A percentile compares a stretch with the other conserved stretches of the same genome.
phyloP scores from a whole-genome alignment of 2,113 vertebrate genomes.

The Steatornis caripensis region DNA sequence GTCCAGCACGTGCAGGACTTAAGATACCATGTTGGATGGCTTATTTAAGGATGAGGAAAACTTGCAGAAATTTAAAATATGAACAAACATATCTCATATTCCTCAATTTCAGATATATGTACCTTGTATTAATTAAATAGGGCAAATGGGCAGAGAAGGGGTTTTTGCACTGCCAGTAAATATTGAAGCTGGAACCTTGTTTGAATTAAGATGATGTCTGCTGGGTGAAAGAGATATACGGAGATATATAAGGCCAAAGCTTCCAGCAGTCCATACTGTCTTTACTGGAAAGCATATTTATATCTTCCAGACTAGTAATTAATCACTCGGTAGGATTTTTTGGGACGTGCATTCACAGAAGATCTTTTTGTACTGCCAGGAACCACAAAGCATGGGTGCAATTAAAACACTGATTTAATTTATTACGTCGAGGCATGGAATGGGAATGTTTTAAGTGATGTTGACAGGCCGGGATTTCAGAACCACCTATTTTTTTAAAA shows the following conservation, averaged over 20 bases:
- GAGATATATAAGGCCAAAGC: slow-evolving; percentile 66
- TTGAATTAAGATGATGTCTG: slow-evolving; percentile 78
- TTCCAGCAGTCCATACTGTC: slow-evolving; percentile 73
- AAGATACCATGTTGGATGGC: background rate
- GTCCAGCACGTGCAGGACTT: background rate
- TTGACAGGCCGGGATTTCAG: slow-evolving; percentile 72
- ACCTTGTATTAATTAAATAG: slow-evolving; percentile 17
- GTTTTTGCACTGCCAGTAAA: background rate
- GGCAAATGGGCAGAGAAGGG: background rate
- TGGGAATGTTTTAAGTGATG: slow-evolving; percentile 73
- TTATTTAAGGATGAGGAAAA: background rate
- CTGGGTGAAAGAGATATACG: slow-evolving; percentile 66
- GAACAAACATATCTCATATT: background rate
- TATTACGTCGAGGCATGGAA: slow-evolving; percentile 71
- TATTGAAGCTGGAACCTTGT: slow-evolving; percentile 69
- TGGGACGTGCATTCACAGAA: slow-evolving; percentile 69
- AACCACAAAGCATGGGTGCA: slow-evolving; percentile 78
- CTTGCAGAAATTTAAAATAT: background rate
- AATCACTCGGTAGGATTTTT: slow-evolving; percentile 78
- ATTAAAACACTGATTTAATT: slow-evolving; percentile 84
- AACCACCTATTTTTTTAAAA: slow-evolving; percentile 67
- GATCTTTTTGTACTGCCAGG: slow-evolving; percentile 80
- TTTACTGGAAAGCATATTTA: slow-evolving; percentile 80
- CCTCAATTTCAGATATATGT: background rate
- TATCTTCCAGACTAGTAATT: slow-evolving; percentile 85